Evolutionary conservation across 2,113 vertebrate species (phyloP), one percentile per base, ranked within the genome.

Genomic region (Grallaria varia): DNA sequence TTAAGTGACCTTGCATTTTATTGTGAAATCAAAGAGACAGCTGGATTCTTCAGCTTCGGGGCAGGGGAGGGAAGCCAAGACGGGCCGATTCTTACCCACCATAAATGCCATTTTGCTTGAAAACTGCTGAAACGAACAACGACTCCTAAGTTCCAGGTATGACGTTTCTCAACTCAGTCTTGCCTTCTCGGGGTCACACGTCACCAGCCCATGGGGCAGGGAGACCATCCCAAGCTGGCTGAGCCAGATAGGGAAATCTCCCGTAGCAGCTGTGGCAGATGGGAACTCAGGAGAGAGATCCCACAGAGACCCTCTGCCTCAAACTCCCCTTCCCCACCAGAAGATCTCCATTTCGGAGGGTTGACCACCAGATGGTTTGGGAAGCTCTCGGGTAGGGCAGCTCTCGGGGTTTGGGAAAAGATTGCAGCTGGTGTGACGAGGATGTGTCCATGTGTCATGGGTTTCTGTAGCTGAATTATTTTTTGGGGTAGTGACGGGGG

Each of bases 231-330:
- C 71, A 77, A 87, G 60, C 1, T 27, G 40, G 17, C 27, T 64
- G 62, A 84, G 84, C 64, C 91, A 93, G 91, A 89, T 87, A 89
- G 89, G 84, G 81, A 72, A 69, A 56, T 6, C 83, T 89, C 86
- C 31, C 0, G 0, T 22, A 64, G 78, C 3, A 7, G 79, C 53
- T 85, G 90, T 1, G 2, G 82, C 96, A 97, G 94, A 93, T 93
- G 94, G 87, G 82, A 85, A 1, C 59, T 90, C 24, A 1, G 69
- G 60, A 91, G 87, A 25, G 64, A 66, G 59, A 52, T 94, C 94
- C 94, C 95, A 58, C 49, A 50, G 94, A 80, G 92, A 95, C 88
- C 6, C 8, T 93, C n/a, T 14, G 8, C 76, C 82, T 73, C 72
- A 7, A 66, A 33, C 69, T 17, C 35, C 77, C 35, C n/a, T 81